phyloP scores from a whole-genome alignment of 2,888 invertebrate genomes.

The Drosophila subquinaria region DNA sequence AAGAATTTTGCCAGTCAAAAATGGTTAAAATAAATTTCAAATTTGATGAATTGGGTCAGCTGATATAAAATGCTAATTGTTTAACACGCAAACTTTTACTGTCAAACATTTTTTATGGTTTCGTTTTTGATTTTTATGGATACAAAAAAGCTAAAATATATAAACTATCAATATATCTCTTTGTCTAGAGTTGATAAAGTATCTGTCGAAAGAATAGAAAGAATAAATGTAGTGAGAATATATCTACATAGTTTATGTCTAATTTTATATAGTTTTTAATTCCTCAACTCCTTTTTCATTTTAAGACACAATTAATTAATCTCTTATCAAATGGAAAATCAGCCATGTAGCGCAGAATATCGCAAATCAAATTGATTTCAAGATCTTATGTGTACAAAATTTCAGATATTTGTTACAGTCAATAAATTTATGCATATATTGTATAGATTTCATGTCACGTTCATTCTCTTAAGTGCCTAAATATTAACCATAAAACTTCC shows the following conservation, averaged over 20 bases:
- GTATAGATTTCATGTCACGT: background rate
- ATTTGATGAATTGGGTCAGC: slow-evolving; percentile 36
- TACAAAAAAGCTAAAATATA: background rate
- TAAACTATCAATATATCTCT: background rate
- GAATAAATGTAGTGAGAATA: too few relatives aligned
- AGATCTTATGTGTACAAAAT: background rate
- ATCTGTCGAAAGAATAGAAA: too few relatives aligned
- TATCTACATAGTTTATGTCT: too few relatives aligned
- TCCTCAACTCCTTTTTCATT: background rate
- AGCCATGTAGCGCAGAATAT: background rate
- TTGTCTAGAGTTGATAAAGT: background rate
- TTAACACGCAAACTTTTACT: slow-evolving; percentile 12
- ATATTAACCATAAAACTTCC: slow-evolving; percentile 24
- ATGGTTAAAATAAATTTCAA: slow-evolving; percentile 23
- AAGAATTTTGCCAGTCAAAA: slow-evolving; percentile 16
- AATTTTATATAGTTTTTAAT: too few relatives aligned
- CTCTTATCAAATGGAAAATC: background rate
- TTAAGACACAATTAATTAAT: background rate
- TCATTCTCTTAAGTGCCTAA: background rate
- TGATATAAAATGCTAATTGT: slow-evolving; percentile 24
- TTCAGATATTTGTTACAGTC: background rate
- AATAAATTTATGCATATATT: slow-evolving; percentile 9
- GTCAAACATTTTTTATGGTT: background rate
- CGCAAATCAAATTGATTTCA: background rate
- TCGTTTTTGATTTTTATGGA: background rate